Evolutionary conservation across 1,140 invertebrate species (phyloP).

Genomic region (Calephelis virginiensis): DNA sequence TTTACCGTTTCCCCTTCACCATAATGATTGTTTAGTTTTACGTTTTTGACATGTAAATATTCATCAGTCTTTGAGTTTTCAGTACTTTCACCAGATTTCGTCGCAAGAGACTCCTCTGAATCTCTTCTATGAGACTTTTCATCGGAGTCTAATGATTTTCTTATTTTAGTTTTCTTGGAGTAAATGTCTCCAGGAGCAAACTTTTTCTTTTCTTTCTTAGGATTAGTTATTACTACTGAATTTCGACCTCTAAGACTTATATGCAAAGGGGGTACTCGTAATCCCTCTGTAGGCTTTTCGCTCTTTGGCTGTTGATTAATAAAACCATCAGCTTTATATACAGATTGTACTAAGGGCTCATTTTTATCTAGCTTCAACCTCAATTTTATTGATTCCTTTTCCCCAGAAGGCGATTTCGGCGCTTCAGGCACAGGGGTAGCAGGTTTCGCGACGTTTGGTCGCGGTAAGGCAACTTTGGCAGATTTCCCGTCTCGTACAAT

Average conservation of each 20-base stretch:
- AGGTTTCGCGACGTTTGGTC: slow-evolving; percentile 51
- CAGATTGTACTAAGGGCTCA: slow-evolving; percentile 85
- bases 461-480: slow-evolving; percentile 63
- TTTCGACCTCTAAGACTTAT: slow-evolving; percentile 92
- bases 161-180: slow-evolving; percentile 75
- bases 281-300: slow-evolving; percentile 78
- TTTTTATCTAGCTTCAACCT: slow-evolving; percentile 90
- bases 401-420: slow-evolving; percentile 62
- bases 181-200: slow-evolving; percentile 70
- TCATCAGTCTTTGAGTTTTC: slow-evolving; percentile 69
- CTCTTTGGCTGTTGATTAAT: slow-evolving; percentile 63
- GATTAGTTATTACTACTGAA: slow-evolving; percentile 91
- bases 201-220: slow-evolving; percentile 87
- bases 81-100: slow-evolving; percentile 55
- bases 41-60: slow-evolving; percentile 63
- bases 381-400: slow-evolving; percentile 89
- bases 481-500: slow-evolving; percentile 62
- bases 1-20: slow-evolving; percentile 54
- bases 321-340: slow-evolving; percentile 90
- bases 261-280: slow-evolving; percentile 92
- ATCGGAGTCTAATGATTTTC: slow-evolving; percentile 68
- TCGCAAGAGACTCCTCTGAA: slow-evolving; percentile 53
- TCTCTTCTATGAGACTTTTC: slow-evolving; percentile 68
- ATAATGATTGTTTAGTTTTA: slow-evolving; percentile 67
- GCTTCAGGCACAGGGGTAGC: slow-evolving; percentile 65